phyloP scores from a whole-genome alignment of 2,113 vertebrate genomes.

The Scomber japonicus region DNA sequence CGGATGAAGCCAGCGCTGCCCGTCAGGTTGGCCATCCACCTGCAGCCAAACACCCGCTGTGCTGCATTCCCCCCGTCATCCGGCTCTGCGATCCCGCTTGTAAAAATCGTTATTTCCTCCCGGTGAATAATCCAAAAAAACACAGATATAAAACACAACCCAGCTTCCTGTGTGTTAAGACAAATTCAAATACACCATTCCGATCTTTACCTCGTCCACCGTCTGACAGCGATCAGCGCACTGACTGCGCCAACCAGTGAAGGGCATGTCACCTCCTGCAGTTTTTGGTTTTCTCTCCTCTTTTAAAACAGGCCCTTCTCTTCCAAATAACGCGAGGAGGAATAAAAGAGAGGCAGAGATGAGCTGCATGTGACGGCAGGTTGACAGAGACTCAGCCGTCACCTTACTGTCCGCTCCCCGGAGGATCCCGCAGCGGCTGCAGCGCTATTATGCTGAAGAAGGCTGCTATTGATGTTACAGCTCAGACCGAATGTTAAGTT shows the following conservation, averaged over 20 bases:
- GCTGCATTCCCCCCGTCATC: slow-evolving; percentile 74
- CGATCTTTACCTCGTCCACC: slow-evolving; percentile 26
- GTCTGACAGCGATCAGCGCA: slow-evolving; percentile 54
- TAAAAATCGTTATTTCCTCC: background rate
- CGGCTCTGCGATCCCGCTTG: slow-evolving; percentile 38
- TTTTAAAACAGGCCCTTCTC: slow-evolving; percentile 73
- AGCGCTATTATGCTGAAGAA: slow-evolving; percentile 20
- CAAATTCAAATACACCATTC: slow-evolving; percentile 34
- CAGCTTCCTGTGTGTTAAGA: background rate
- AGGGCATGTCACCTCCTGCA: slow-evolving; percentile 78
- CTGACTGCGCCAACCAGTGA: slow-evolving; percentile 66
- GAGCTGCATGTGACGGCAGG: background rate
- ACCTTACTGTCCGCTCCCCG: background rate
- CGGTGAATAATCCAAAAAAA: background rate
- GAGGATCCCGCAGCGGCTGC: slow-evolving; percentile 27
- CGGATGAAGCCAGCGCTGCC: slow-evolving; percentile 36
- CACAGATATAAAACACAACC: background rate
- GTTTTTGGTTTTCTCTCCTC: background rate
- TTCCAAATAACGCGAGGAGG: background rate
- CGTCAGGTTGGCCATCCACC: slow-evolving; percentile 81
- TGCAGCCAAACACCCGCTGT: slow-evolving; percentile 65
- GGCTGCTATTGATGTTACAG: slow-evolving; percentile 51
- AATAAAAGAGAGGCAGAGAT: background rate
- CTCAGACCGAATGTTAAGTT: slow-evolving; percentile 46
- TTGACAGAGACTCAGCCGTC: background rate